These are phyloP conservation scores for Drosophila mettleri DNA, from an alignment of 2,888 invertebrate species.

Conservation along the genomic window DNA sequence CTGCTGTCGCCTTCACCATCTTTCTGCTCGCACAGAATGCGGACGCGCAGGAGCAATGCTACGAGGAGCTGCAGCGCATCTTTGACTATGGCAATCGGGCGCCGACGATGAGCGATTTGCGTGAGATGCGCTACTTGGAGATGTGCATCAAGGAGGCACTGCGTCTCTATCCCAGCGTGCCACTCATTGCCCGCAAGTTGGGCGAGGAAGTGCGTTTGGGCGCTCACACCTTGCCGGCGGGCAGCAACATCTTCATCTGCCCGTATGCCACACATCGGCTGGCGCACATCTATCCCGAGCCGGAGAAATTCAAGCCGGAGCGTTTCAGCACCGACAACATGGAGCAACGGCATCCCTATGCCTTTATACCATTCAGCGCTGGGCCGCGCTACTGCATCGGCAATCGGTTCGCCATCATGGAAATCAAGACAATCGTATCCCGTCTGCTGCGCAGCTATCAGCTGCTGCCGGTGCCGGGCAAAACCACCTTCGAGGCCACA, in stretches of 20 bases:
- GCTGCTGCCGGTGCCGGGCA: slow-evolving; percentile 85
- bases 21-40: slow-evolving; percentile 86
- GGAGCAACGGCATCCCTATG: slow-evolving; percentile 86
- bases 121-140: slow-evolving; percentile 88
- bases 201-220: slow-evolving; percentile 84
- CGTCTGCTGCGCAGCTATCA: slow-evolving; percentile 86
- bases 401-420: slow-evolving; percentile 87
- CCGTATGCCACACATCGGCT: slow-evolving; percentile 87
- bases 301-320: slow-evolving; percentile 87
- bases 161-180: slow-evolving; percentile 85
- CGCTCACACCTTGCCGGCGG: slow-evolving; percentile 86
- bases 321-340: slow-evolving; percentile 86
- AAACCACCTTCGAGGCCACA: slow-evolving; percentile 85
- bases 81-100: slow-evolving; percentile 85
- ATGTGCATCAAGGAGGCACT: slow-evolving; percentile 90
- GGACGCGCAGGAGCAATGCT: slow-evolving; percentile 85
- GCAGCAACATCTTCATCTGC: slow-evolving; percentile 86
- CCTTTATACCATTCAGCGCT: slow-evolving; percentile 87
- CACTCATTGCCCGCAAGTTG: slow-evolving; percentile 83
- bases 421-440: slow-evolving; percentile 87
- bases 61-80: slow-evolving; percentile 85
- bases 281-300: slow-evolving; percentile 86
- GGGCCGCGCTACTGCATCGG: slow-evolving; percentile 87
- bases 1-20: slow-evolving; percentile 87
- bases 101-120: slow-evolving; percentile 86